Percentiles rank a stretch among this genome's conserved stretches.
These are phyloP conservation scores for Sinella curviseta DNA, from an alignment of 1,140 invertebrate genomes.

Conservation along the genomic window DNA sequence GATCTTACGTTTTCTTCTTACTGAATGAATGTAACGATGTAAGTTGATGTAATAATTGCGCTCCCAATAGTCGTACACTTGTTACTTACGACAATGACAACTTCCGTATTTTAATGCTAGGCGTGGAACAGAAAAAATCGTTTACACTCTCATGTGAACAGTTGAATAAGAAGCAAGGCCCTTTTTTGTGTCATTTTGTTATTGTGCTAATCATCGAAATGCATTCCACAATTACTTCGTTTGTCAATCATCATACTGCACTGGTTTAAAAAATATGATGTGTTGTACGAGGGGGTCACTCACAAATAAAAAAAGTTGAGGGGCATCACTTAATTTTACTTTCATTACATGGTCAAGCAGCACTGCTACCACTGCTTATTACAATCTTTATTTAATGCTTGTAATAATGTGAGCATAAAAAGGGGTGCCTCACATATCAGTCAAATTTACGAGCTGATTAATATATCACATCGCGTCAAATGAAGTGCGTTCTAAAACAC, in stretches of 20 bases:
- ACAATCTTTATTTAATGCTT: neutral
- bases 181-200: neutral
- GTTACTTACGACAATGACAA: neutral
- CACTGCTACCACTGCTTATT: neutral
- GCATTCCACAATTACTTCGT: slow-evolving; percentile 6
- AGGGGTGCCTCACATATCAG: no score
- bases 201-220: neutral
- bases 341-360: neutral
- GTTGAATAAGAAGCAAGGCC: neutral
- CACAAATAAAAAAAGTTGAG: neutral
- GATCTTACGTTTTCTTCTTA: no score
- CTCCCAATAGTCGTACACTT: no score
- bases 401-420: no score
- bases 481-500: neutral
- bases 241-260: slow-evolving; percentile 8
- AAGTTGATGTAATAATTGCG: no score
- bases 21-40: no score
- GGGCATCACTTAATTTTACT: neutral
- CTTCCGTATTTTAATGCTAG: neutral
- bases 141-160: neutral
- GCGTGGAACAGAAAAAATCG: neutral
- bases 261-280: neutral
- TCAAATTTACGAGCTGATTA: slow-evolving; percentile 6
- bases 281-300: neutral
- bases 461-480: slow-evolving; percentile 14